Evolutionary conservation across 2,888 invertebrate genomes (phyloP), one percentile per base, ranked within the genome.

Genomic region (Corythucha ciliata): DNA sequence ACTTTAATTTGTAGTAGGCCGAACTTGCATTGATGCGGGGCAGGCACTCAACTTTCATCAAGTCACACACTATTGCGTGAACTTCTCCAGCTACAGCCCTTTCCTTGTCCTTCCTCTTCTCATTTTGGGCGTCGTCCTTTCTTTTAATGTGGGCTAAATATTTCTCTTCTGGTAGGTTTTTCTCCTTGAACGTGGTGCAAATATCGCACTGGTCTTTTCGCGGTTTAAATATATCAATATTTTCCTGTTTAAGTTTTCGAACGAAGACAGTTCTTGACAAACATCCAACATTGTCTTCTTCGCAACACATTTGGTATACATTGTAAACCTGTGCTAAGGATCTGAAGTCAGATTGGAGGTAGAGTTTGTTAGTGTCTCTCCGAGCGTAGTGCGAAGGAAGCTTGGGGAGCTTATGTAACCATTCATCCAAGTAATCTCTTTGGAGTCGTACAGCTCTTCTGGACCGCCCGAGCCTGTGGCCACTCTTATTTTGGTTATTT

Each of bases 1-100:
- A 33, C 22, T 48, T 48, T 6, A 41, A 14, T 32, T 48, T 48
- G 18, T 48, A 48, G 20, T 48, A 48, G 2, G 41, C 27, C 6
- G 40, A 7, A 41, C 40, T 40, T 2, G 48, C 29, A 18, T 33
- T 33, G 12, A 48, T 39, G 4, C 7, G 29, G 6, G 48, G 40
- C 8, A 41, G 21, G 27, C 29, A 41, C 16, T 48, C 18, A 2
- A 48, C 48, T 18, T 12, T 33, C 48, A 40, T 41, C 3, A 48
- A 29, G 16, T 48, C 48, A 41, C 36, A 34, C 2, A 25, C 25
- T 16, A 48, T n/a, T 4, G 37, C 25, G 12, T 41, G 39, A 27
- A 29, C 12, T 14, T 48, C 32, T 25, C 48, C 48, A 20, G 2
- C 14, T 48, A 3, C 8, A 4, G 40, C 48, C 14, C 6, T 42